These are phyloP conservation scores for Lagopus muta DNA, from an alignment of 2,113 vertebrate genomes.

Conservation along the genomic window DNA sequence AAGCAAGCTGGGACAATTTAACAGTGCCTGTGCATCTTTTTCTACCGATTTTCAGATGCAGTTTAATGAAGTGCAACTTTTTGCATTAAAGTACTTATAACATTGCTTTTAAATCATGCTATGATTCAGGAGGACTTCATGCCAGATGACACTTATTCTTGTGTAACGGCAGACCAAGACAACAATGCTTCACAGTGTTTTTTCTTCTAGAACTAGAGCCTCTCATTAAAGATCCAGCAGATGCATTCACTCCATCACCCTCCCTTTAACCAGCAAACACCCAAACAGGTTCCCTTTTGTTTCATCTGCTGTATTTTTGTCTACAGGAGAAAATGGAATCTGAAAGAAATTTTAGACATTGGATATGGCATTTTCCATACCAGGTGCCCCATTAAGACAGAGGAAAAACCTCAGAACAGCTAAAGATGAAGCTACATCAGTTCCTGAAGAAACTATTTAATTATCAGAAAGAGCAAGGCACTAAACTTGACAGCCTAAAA, in stretches of 20 bases:
- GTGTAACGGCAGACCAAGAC: neutral
- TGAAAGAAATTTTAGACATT: neutral
- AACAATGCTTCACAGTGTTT: neutral
- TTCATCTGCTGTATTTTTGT: neutral
- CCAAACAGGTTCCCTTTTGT: neutral
- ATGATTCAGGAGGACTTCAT: neutral
- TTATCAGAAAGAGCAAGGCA: neutral
- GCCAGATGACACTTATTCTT: neutral
- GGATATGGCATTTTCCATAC: neutral
- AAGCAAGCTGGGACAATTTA: neutral
- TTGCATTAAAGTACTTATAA: neutral
- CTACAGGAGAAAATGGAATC: neutral
- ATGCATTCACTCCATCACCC: rapidly evolving
- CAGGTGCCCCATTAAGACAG: neutral
- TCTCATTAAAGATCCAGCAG: neutral
- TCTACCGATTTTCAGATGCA: neutral
- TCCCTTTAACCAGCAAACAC: neutral
- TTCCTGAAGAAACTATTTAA: neutral
- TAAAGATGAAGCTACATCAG: neutral
- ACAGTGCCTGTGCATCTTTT: neutral
- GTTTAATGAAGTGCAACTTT: neutral
- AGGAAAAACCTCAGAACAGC: neutral
- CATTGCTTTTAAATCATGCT: neutral
- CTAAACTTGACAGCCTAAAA: neutral
- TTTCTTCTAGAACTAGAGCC: neutral